Base-by-base conservation (phyloP, 1,140 invertebrate species). In the Zaprionus kolodkinae region DNA sequence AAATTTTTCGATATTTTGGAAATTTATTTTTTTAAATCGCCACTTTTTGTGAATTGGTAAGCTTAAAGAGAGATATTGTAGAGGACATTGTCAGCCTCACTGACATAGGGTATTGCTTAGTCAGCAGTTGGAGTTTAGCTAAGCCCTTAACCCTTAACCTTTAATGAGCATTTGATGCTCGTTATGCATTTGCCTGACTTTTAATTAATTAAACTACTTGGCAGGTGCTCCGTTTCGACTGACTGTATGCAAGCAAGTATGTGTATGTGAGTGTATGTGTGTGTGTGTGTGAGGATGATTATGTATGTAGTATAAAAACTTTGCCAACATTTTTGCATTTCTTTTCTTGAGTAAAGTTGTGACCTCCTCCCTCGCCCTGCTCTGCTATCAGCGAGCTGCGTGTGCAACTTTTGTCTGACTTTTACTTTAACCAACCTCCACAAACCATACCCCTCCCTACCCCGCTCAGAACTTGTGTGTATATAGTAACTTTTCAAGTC, bases 121-220 rank as follows among this genome's bases (percentile, higher is more conserved):
- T 35, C 45, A 4, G 9, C 17, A 65, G 52, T 6, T 27, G 25
- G 45, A 57, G 38, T 66, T 64, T 40, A 17, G 17, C 30, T 25
- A 1, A 21, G 38, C 6, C 17, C 43, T 25, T 2, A 21, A 48
- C 6, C 17, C 43, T 27, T 45, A 33, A 43, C 50, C 33, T 57
- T 35, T 15, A 6, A 57, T 13, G 25, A 25, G 35, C 10, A 50
- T 65, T 61, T 56, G 52, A 56, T 48, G 15, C 62, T 84, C 84
- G 64, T 79, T 87, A 83, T 74, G 73, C 56, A 72, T 77, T 75
- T 68, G 73, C 72, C 77, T 73, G 84, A 70, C 77, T 67, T 88
- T 76, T 76, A 88, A 88, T 88, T 88, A 88, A 88, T 88, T 84
- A 77, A 88, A 88, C 85, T 76, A 88, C 85, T 88, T 75, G 48